Evolutionary conservation across 2,888 invertebrate species (phyloP).

Genomic region (Drosophila peninsularis): DNA sequence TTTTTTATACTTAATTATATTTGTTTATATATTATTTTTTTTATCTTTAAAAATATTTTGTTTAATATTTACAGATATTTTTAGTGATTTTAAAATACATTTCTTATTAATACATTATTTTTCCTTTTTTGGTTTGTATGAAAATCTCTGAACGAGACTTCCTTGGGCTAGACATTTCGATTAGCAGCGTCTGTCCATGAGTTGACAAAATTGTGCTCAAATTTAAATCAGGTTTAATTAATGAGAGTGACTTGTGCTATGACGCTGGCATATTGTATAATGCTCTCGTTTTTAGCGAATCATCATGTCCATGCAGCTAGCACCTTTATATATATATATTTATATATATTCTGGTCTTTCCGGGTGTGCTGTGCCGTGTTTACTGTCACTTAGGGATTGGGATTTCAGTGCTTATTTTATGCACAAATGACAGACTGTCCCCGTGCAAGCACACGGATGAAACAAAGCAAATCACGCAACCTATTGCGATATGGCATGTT

Average conservation of each 20-base stretch:
- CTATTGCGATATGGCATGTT: conserved; percentile 39
- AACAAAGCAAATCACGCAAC: conserved; percentile 70
- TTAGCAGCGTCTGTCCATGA: conserved; percentile 37
- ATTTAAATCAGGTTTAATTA: conserved; percentile 57
- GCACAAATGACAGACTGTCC: conserved; percentile 63
- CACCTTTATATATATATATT: conserved; percentile 3
- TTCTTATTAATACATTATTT: not conserved
- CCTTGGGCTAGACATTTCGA: conserved; percentile 7
- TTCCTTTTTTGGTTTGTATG: not conserved
- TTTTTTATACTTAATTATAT: no score
- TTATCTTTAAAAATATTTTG: no score
- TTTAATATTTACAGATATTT: not conserved
- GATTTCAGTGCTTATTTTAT: conserved; percentile 20
- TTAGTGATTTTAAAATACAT: no score
- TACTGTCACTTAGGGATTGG: conserved; percentile 59
- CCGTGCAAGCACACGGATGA: conserved; percentile 53
- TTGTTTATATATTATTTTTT: no score
- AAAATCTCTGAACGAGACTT: not conserved
- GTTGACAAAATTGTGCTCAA: conserved; percentile 40
- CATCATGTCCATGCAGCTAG: conserved; percentile 32
- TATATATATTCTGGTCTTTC: conserved; percentile 2
- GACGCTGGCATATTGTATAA: conserved; percentile 35
- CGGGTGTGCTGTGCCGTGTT: conserved; percentile 30
- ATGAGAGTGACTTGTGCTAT: conserved; percentile 55
- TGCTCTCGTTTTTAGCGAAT: conserved; percentile 39